Evolutionary conservation across 2,888 invertebrate species (phyloP), one percentile per base, ranked within the genome.

Genomic region (Phytoseiulus persimilis): DNA sequence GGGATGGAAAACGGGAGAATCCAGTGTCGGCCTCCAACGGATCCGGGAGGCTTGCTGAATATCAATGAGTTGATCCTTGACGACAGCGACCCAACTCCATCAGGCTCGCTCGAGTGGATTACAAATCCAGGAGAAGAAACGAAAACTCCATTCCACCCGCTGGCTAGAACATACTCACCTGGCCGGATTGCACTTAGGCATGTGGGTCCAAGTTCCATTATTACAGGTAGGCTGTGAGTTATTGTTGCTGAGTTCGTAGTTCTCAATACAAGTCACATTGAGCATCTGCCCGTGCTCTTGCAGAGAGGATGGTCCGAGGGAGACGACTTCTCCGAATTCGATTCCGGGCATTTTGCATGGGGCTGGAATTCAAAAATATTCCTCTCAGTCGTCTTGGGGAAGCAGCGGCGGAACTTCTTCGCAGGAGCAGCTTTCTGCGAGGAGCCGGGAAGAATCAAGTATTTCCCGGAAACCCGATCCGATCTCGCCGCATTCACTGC

Each of bases 181-280:
- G 96, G 95, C 96, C 94, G 92, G 98, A 95, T 91, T 96, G 95
- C 95, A 95, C 90, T 95, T 94, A 0, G 98, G 98, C 91, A 97
- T 96, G 91, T 96, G 95, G 0, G 97, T 96, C 98, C 98, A 99
- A 0, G 97, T 96, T 0, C 98, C 98, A 92, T 98, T 98, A 92
- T 96, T 95, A 92, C 99, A 99, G 0, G 95, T 95, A 45, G 87
- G 87, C 0, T 95, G 94, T 5, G 95, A 95, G 0, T 95, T 94
- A 91, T 95, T 95, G 89, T 95, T 95, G 89, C 92, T 92, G 83
- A 93, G 91, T 92, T 98, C 97, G 92, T 96, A 97, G 28, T 92
- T 92, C 90, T 95, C 95, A 31, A 93, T 94, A 92, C 98, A 98
- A 90, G 95, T 95, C 0, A 98, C 96, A 9, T 94, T 94, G 89